Evolutionary conservation across 1,140 invertebrate genomes (phyloP).

Genomic region (Pseudomyrmex concolor): DNA sequence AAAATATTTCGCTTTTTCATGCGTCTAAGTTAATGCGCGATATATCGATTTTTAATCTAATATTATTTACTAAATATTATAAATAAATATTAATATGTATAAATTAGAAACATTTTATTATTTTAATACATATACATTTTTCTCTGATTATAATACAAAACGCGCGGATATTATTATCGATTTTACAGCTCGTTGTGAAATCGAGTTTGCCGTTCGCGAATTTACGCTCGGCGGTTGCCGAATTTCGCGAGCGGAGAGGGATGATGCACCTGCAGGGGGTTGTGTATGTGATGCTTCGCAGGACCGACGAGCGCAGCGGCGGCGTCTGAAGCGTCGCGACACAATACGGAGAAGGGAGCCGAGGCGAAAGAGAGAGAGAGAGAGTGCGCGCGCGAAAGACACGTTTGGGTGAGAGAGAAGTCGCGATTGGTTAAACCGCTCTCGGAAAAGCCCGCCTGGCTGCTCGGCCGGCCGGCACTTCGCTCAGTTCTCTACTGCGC

Average conservation of each 20-base stretch:
- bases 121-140: too few species aligned
- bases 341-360: slow-evolving; percentile 30
- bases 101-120: too few species aligned
- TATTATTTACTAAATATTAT: too few species aligned
- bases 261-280: slow-evolving; percentile 33
- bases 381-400: slow-evolving; percentile 50
- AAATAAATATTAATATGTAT: too few species aligned
- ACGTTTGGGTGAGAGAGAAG: slow-evolving; percentile 71
- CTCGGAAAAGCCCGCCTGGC: slow-evolving; percentile 75
- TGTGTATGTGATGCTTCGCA: slow-evolving; percentile 2
- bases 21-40: neutral
- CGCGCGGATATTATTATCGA: neutral
- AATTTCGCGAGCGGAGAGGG: neutral
- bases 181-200: neutral
- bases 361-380: slow-evolving; percentile 35
- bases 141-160: too few species aligned
- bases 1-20: neutral
- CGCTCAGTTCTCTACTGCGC: slow-evolving; percentile 77
- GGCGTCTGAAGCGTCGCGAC: slow-evolving; percentile 16
- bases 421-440: slow-evolving; percentile 76
- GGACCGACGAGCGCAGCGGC: slow-evolving; percentile 4
- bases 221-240: neutral
- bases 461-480: slow-evolving; percentile 77
- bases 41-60: neutral
- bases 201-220: neutral